Evolutionary conservation across 1,140 invertebrate species (phyloP), one percentile per base, ranked within the genome.

Genomic region (Amphibalanus amphitrite): DNA sequence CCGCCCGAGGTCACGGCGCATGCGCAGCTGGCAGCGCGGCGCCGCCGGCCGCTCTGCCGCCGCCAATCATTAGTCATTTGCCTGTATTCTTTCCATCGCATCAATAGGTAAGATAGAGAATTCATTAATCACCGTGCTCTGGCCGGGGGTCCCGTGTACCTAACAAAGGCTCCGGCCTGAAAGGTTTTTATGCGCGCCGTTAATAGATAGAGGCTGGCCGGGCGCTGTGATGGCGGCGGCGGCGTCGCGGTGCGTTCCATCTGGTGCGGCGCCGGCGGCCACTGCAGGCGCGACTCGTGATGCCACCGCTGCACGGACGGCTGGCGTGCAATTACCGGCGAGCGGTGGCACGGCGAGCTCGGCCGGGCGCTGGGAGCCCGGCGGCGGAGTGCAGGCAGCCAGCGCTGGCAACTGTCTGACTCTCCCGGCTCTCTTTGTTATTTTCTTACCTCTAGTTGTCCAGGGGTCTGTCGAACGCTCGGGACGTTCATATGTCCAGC

Each of bases 41-140:
- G 47, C 47, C 13, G 47, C 6, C 47, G 47, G 47, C 47, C 47
- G 17, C 47, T 59, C 47, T 3, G 47, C 47, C 47, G 47, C 47
- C 47, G 17, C 47, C 47, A 59, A 59, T 59, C 47, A 59, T 59
- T 59, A 59, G 47, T 59, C 47, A 59, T 59, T 59, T 59, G 47
- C 47, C 47, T 59, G 47, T 59, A 59, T 59, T 59, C 20, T 59
- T 59, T 59, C 47, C 47, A 59, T 59, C 47, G 47, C 47, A 59
- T 59, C 47, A 59, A 59, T 59, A 59, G 47, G 47, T 59, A 59
- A 59, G 47, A 59, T 59, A 59, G 47, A 59, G 47, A 59, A 59
- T 59, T 59, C 47, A 59, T 59, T 59, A 59, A 59, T 59, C 47
- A 59, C 47, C n/a, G 13, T 1, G 47, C 6, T 59, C 47, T 59